Conservation (phyloP, 1,140 invertebrate genomes). For the Mizuhopecten yessoensis region DNA sequence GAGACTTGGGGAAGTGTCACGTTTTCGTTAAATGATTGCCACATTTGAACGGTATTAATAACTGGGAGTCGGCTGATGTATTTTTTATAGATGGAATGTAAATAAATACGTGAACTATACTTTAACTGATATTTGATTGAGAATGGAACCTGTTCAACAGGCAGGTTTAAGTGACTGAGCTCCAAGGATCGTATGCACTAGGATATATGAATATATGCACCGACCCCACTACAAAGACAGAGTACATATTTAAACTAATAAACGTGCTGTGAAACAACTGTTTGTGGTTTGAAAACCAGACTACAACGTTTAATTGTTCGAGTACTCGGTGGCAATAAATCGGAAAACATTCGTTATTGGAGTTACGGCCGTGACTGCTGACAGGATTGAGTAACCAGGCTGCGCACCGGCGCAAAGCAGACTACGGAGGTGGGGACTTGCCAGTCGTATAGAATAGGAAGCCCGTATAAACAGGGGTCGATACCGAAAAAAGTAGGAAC, state of each 20-base stretch:
- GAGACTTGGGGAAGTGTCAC: too few relatives aligned
- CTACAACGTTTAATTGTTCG: background rate
- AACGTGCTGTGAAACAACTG: conserved; percentile 15
- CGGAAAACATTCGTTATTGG: background rate
- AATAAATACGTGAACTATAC: too few relatives aligned
- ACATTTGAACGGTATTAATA: too few relatives aligned
- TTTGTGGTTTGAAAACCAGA: background rate
- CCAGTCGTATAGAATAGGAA: background rate
- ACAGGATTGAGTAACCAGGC: background rate
- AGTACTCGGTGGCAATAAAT: background rate
- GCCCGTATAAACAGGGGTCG: background rate
- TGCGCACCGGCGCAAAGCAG: background rate
- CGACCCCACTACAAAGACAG: background rate
- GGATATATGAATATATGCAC: background rate
- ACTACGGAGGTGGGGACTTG: background rate
- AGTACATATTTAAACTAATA: background rate
- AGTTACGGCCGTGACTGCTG: background rate
- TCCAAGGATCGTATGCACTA: background rate
- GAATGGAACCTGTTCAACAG: too few relatives aligned
- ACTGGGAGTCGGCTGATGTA: too few relatives aligned
- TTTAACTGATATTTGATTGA: too few relatives aligned
- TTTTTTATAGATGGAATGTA: too few relatives aligned
- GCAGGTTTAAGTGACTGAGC: background rate
- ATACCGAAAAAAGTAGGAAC: too few relatives aligned
- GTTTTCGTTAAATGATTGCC: too few relatives aligned